Evolutionary conservation across 2,113 vertebrate genomes (phyloP).

Genomic region (Sardina pilchardus): DNA sequence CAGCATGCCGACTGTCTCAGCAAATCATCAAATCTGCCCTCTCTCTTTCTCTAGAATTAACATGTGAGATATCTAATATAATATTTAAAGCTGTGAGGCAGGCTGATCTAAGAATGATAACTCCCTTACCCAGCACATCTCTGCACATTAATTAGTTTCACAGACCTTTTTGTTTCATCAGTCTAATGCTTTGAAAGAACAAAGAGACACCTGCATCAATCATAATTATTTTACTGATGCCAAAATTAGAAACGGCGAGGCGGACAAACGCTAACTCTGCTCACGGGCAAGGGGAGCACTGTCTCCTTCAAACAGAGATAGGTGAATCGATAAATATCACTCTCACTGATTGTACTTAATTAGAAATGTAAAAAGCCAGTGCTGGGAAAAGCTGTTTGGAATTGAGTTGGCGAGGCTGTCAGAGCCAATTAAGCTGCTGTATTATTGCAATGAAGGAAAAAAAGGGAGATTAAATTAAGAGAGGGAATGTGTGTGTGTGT

Average conservation of each 20-base stretch:
- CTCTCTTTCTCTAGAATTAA: background rate
- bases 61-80: slow-evolving; percentile 50
- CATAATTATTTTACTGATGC: slow-evolving; percentile 70
- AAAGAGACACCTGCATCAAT: slow-evolving; percentile 70
- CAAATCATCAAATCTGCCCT: slow-evolving; percentile 1
- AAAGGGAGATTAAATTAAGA: slow-evolving; percentile 65
- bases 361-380: slow-evolving; percentile 68
- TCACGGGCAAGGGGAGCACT: slow-evolving; percentile 42
- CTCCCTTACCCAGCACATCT: slow-evolving; percentile 53
- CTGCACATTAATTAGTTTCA: slow-evolving; percentile 64
- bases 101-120: slow-evolving; percentile 51
- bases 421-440: slow-evolving; percentile 68
- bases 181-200: slow-evolving; percentile 63
- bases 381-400: slow-evolving; percentile 64
- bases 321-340: slow-evolving; percentile 76
- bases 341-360: slow-evolving; percentile 72
- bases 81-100: slow-evolving; percentile 61
- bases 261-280: slow-evolving; percentile 40
- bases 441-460: slow-evolving; percentile 64
- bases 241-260: slow-evolving; percentile 61
- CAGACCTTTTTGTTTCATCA: slow-evolving; percentile 53
- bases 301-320: slow-evolving; percentile 62
- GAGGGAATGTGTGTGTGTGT: slow-evolving; percentile 26
- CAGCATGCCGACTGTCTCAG: background rate
- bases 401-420: slow-evolving; percentile 67